Conservation (phyloP, 2,888 invertebrate genomes). For the Trichogramma dendrolimi region DNA sequence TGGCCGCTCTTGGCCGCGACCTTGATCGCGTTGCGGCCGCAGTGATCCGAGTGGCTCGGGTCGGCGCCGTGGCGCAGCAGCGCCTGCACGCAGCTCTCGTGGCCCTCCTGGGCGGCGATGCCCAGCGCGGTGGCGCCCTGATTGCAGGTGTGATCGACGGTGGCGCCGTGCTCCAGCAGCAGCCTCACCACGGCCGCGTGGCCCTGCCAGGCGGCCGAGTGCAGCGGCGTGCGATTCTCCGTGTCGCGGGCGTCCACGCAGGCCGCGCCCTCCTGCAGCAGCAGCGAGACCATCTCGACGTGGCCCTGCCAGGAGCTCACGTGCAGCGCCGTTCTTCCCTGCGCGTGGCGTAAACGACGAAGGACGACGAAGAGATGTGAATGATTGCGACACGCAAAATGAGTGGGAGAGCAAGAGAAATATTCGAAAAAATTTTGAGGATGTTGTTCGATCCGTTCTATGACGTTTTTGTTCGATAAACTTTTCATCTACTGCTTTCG, state of each 20-base stretch:
- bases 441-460: too few species aligned
- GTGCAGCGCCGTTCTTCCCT: constrained; percentile 84
- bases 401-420: too few species aligned
- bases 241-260: constrained; percentile 83
- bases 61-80: constrained; percentile 79
- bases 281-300: constrained; percentile 82
- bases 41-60: constrained; percentile 80
- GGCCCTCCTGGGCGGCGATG: constrained; percentile 94
- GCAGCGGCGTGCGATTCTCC: constrained; percentile 83
- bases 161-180: constrained; percentile 74
- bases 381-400: too few species aligned
- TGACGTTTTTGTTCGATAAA: too few species aligned
- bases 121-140: constrained; percentile 92
- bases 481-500: too few species aligned
- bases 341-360: constrained; percentile 2
- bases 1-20: constrained; percentile 91
- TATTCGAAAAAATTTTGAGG: too few species aligned
- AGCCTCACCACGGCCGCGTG: constrained; percentile 79
- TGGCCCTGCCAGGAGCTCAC: constrained; percentile 94
- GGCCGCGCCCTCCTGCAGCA: constrained; percentile 78
- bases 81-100: constrained; percentile 84
- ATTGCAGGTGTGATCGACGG: constrained; percentile 85
- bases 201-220: constrained; percentile 95
- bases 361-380: neutral
- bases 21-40: constrained; percentile 80